Evolutionary conservation across 53 echinoderm and acorn worm genomes (phyloP).

Genomic region (Patiria pectinifera): DNA sequence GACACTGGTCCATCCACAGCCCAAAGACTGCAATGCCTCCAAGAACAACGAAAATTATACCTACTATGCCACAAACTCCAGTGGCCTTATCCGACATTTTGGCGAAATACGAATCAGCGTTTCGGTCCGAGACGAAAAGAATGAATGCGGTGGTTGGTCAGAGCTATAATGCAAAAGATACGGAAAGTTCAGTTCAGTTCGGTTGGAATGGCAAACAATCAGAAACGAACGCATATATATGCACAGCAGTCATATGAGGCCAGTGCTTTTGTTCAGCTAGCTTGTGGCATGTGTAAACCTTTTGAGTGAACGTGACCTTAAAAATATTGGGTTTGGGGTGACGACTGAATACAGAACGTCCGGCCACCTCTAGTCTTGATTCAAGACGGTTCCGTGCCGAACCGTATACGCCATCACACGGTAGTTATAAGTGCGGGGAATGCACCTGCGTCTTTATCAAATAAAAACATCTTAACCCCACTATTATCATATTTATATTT

Average conservation of each 20-base stretch:
- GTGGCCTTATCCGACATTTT: neutral
- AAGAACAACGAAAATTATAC: neutral
- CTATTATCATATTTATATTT: no score
- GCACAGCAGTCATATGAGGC: neutral
- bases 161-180: neutral
- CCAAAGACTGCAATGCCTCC: neutral
- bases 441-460: neutral
- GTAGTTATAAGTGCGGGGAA: neutral
- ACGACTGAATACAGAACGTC: neutral
- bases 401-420: neutral
- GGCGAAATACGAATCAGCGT: neutral
- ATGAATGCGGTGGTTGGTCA: neutral
- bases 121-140: neutral
- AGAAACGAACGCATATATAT: neutral
- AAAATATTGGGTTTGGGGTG: neutral
- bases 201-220: neutral
- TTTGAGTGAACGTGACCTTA: neutral
- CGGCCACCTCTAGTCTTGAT: neutral
- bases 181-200: neutral
- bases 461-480: neutral
- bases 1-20: neutral
- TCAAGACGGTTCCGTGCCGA: neutral
- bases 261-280: neutral
- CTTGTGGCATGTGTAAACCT: neutral
- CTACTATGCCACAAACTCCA: neutral